Conservation (phyloP, 92 coral and sea anemone species). For the Pocillopora meandrina region DNA sequence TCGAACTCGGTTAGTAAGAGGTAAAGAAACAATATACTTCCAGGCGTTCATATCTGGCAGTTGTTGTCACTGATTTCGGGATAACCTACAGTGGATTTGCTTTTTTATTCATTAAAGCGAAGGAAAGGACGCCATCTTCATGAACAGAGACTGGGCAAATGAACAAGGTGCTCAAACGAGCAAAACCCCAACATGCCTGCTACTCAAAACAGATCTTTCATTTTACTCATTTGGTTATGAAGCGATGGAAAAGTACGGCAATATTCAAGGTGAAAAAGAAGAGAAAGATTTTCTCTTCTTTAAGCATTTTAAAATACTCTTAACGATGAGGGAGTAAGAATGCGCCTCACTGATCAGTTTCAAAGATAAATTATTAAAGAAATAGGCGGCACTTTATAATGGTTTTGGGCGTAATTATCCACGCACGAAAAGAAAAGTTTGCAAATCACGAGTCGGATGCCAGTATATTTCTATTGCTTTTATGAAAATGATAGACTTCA, state of each 20-base stretch:
- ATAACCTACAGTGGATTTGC: conserved; percentile 49
- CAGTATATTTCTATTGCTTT: too few species aligned
- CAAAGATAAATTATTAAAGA: background rate
- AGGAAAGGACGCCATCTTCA: conserved; percentile 25
- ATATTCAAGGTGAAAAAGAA: conserved; percentile 1
- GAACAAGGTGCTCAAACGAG: conserved; percentile 20
- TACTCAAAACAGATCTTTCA: conserved; percentile 36
- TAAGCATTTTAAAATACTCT: conserved; percentile 40
- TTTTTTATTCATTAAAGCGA: conserved; percentile 28
- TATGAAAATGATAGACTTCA: too few species aligned
- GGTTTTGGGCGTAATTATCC: too few species aligned
- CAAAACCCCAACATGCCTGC: conserved; percentile 43
- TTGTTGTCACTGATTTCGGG: conserved; percentile 46
- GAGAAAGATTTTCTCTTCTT: conserved; percentile 21
- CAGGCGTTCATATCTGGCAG: conserved; percentile 19
- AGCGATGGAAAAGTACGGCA: conserved; percentile 35
- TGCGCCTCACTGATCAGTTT: background rate
- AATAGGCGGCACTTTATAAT: too few species aligned
- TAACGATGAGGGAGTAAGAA: conserved; percentile 13
- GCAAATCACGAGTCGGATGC: too few species aligned
- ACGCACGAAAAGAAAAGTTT: too few species aligned
- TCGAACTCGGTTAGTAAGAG: too few species aligned
- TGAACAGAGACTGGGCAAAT: conserved; percentile 38
- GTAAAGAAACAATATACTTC: background rate
- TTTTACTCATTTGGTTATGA: conserved; percentile 43